These are phyloP conservation scores for Lanius collurio DNA, from an alignment of 2,113 vertebrate genomes.

Conservation along the genomic window DNA sequence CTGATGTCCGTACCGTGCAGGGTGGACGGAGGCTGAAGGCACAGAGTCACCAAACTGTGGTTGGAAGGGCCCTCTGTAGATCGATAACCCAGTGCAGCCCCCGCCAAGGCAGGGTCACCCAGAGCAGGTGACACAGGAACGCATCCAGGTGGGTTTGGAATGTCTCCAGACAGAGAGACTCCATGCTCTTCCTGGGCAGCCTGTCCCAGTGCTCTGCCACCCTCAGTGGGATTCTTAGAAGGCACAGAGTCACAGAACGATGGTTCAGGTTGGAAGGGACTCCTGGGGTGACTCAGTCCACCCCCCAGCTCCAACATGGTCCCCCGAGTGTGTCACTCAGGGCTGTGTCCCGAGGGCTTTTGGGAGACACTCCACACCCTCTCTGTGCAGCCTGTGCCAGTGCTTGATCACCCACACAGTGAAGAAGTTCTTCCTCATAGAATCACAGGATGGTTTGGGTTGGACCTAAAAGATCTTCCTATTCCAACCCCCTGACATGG, in stretches of 20 bases:
- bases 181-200: neutral
- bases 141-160: neutral
- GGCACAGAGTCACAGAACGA: neutral
- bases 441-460: neutral
- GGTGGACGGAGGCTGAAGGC: neutral
- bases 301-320: neutral
- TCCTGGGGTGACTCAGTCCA: neutral
- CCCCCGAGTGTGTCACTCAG: rapidly evolving
- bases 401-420: neutral
- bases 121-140: neutral
- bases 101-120: neutral
- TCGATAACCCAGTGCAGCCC: neutral
- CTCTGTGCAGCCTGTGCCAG: neutral
- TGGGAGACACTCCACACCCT: neutral
- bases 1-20: neutral
- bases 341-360: neutral
- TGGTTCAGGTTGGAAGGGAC: neutral
- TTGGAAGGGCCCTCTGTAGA: neutral
- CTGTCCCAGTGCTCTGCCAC: neutral
- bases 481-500: neutral
- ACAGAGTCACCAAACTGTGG: neutral
- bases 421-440: neutral
- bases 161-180: neutral
- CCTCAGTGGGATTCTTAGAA: neutral
- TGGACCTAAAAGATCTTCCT: neutral